Evolutionary conservation across 2,888 invertebrate species (phyloP), one percentile per base, ranked within the genome.

Genomic region (Diogma glabrata): DNA sequence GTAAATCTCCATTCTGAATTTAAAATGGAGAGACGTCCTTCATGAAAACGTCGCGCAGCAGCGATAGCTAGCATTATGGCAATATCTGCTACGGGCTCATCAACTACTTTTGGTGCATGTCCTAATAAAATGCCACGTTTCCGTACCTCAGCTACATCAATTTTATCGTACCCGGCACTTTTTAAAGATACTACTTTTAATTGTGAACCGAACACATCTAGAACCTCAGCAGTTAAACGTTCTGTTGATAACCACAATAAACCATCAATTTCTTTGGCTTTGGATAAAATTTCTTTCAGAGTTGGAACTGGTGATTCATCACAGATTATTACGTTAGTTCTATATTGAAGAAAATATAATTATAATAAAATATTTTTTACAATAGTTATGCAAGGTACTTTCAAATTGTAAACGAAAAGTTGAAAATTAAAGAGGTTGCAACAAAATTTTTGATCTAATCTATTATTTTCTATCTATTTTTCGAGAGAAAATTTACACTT

Each of bases 151-250:
- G 71, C 67, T 1, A 86, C 59, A 63, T 92, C 87, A 14, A 94
- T 77, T 57, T 88, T 86, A 63, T 95, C 90, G 55, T 81, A 77
- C 9, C 94, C 94, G 1, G 90, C 90, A 0, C 91, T 87, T 82
- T 88, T 84, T 1, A 90, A 82, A 0, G 83, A 80, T 4, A 94
- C 74, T 0, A 82, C 79, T 69, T 85, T 87, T 49, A 93, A 64
- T 49, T 77, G 74, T 0, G 81, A 74, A 4, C 89, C 70, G 5
- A 65, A 68, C 1, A 62, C 64, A 58, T 69, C 62, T 38, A 70
- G 47, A 1, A 60, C 59, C 53, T 67, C 69, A 5, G 61, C 65
- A 55, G 69, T 61, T 1, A 70, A 56, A 0, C 57, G 51, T 1
- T 60, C 56, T 55, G 64, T 63, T 3, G 60, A 59, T 2, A 57